Base-by-base conservation (phyloP, 1,140 invertebrate species). In the Elysia chlorotica region DNA sequence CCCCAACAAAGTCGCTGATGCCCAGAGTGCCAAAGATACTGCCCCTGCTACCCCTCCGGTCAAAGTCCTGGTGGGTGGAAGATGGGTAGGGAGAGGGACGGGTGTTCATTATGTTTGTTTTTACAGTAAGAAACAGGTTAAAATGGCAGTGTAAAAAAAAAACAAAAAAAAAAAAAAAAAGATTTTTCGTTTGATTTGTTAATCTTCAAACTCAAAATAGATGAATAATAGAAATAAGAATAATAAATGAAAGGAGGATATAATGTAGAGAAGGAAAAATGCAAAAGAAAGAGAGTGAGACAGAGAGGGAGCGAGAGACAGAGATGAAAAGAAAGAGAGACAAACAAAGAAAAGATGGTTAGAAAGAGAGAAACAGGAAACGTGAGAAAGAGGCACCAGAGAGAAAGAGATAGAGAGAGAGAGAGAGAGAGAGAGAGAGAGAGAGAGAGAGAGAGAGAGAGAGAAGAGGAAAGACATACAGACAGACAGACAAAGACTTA, bases 11-110 rank as follows among this genome's bases (percentile, higher is more conserved):
- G 41, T 78, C 75, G 3, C 75, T 69, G 23, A 76, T 59, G 2
- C 70, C 79, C 57, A 79, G 67, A 3, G 78, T 74, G 4, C 79
- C 78, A 63, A 84, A 82, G 35, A 84, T 71, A 74, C 80, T 84
- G 1, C 81, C 79, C 21, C 79, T 69, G 65, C 82, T 84, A 4
- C 80, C 77, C 33, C 80, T 67, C 36, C 81, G 59, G 4, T 84
- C 82, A 61, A 79, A 75, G 33, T 82, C 81, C 80, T 84, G 63
- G 17, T 35, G 41, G 5, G 54, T n/a, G 35, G 53, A 25, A n/a
- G n/a, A n/a, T n/a, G n/a, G n/a, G n/a, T n/a, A n/a, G n/a, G n/a
- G n/a, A n/a, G n/a, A n/a, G n/a, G n/a, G n/a, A n/a, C n/a, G n/a
- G n/a, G n/a, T n/a, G n/a, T n/a, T n/a, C n/a, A n/a, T n/a, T n/a